These are phyloP conservation scores for Parapsyche elsis DNA, from an alignment of 1,140 invertebrate species.

Conservation along the genomic window DNA sequence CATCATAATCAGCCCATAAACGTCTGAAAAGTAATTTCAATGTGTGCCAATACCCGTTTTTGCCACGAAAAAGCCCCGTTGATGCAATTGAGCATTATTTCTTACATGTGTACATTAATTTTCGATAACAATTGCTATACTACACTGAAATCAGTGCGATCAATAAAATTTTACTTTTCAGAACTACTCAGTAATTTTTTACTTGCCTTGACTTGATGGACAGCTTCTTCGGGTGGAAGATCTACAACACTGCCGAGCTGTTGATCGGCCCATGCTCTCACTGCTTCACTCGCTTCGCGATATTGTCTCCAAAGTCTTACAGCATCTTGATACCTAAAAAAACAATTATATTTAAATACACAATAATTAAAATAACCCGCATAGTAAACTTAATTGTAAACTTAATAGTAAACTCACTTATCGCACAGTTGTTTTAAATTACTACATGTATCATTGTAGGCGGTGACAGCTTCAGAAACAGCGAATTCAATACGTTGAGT, in stretches of 20 bases:
- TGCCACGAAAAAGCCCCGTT: no score
- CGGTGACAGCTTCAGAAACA: conserved; percentile 78
- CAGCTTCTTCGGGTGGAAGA: conserved; percentile 71
- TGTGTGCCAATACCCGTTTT: no score
- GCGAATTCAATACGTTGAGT: conserved; percentile 76
- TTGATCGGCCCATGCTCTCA: conserved; percentile 77
- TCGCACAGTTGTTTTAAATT: conserved; percentile 79
- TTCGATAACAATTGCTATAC: no score
- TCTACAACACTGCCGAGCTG: conserved; percentile 74
- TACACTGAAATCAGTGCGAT: no score
- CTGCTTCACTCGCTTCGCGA: conserved; percentile 77
- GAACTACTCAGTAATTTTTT: no score
- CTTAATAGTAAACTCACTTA: conserved; percentile 65
- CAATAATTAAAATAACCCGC: not conserved
- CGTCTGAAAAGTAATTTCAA: no score
- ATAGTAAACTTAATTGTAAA: not conserved
- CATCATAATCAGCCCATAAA: no score
- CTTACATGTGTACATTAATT: no score
- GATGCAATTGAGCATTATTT: no score
- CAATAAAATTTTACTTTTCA: no score
- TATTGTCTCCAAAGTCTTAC: conserved; percentile 82
- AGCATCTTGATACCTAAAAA: conserved; percentile 73
- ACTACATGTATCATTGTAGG: conserved; percentile 79
- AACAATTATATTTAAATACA: conserved; percentile 4
- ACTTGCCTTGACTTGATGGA: conserved; percentile 74